phyloP scores from a whole-genome alignment of 2,797 vertebrate species.

The Danio aesculapii region DNA sequence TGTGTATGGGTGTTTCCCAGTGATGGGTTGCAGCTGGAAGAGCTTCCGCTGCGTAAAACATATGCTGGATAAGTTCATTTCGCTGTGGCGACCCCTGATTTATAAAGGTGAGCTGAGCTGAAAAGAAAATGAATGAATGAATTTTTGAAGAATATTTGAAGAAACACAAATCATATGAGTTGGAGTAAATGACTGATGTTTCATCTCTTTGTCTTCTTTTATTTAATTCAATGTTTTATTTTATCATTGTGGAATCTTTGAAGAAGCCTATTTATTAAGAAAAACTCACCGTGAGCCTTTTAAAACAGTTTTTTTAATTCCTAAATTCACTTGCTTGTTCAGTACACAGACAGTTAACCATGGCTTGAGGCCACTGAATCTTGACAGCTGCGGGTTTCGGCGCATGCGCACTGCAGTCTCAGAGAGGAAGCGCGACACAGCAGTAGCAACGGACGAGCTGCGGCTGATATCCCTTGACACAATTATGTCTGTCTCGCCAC shows the following conservation, averaged over 20 bases:
- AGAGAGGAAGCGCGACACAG: constrained; percentile 81
- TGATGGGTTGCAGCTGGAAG: too few species aligned
- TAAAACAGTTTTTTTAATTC: not conserved
- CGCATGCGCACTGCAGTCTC: constrained; percentile 75
- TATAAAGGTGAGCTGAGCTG: too few species aligned
- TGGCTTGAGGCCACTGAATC: constrained; percentile 53
- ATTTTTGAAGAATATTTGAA: too few species aligned
- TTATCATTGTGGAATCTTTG: not conserved
- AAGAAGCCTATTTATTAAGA: not conserved
- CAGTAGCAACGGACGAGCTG: constrained; percentile 65
- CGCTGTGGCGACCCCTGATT: too few species aligned
- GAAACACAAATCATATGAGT: not conserved
- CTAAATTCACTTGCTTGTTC: constrained; percentile 58
- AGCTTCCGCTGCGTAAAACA: too few species aligned
- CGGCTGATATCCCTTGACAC: constrained; percentile 62
- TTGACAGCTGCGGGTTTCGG: constrained; percentile 73
- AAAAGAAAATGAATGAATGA: too few species aligned
- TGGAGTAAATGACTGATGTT: not conserved
- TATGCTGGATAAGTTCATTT: too few species aligned
- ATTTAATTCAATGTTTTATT: not conserved
- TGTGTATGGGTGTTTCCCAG: too few species aligned
- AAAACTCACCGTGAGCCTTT: not conserved
- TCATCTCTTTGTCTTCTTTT: not conserved
- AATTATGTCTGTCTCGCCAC: constrained; percentile 77
- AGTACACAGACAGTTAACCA: constrained; percentile 74